These are phyloP conservation scores for Conger conger DNA, from an alignment of 2,113 vertebrate genomes.

Conservation along the genomic window DNA sequence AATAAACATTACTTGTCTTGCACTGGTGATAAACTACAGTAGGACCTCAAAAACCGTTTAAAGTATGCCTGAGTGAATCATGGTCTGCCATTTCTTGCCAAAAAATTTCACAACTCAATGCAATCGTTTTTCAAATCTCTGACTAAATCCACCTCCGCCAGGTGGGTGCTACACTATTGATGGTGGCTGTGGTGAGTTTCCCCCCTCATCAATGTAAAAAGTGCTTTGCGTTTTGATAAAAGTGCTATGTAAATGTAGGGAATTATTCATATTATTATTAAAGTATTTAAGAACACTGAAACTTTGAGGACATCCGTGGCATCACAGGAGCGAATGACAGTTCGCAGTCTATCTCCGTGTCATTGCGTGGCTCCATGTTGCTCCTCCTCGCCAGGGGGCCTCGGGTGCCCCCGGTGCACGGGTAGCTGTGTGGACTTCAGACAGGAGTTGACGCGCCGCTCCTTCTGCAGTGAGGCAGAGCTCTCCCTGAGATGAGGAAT, in stretches of 20 bases:
- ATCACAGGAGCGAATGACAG: background rate
- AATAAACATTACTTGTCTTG: background rate
- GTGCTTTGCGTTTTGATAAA: no score
- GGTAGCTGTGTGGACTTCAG: conserved; percentile 1
- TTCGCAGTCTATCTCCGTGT: background rate
- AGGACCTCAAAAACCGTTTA: background rate
- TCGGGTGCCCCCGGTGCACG: background rate
- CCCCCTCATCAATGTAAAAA: no score
- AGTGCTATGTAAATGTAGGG: no score
- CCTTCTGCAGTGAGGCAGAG: background rate
- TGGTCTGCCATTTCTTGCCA: background rate
- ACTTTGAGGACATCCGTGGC: background rate
- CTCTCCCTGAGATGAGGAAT: background rate
- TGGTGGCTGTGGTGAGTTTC: no score
- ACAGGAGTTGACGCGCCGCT: background rate
- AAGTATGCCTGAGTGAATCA: background rate
- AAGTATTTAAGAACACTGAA: background rate
- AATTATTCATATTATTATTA: no score
- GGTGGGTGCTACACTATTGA: no score
- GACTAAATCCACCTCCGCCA: no score
- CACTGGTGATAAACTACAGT: background rate
- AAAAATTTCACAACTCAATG: background rate
- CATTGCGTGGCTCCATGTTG: background rate
- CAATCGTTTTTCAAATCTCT: background rate
- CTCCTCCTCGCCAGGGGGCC: background rate